Base-by-base conservation (phyloP, 1,140 invertebrate genomes). In the Daktulosphaira vitifoliae region DNA sequence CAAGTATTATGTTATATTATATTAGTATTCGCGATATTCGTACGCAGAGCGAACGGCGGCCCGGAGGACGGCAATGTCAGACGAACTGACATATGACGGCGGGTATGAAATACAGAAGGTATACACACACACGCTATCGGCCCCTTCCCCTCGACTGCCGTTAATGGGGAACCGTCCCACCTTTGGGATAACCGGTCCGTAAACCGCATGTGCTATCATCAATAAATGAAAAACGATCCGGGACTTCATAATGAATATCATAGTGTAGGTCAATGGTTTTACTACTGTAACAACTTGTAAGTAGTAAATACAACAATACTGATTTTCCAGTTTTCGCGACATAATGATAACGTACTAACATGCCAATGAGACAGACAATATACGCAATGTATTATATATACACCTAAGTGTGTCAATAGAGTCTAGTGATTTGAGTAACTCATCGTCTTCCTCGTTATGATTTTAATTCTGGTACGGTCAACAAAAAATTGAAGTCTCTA, bases 191-290 rank as follows among this genome's bases (percentile, higher is more conserved):
- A 62, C 54, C 56, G 56, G 56, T 62, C 42, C 56, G 56, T 16
- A 8, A 37, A 37, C 5, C 13, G 0, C 38, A 20, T n/a, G 38
- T 5, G 16, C 44, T 38, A 11, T 42, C n/a, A n/a, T n/a, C 29
- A 33, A 33, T 33, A 11, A 42, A 54, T 18, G 52, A 54, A 39
- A 54, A 54, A 56, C 53, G 33, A 56, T 3, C 46, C 20, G 20
- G 22, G 20, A 53, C 33, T 53, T 15, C 18, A 38, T 53, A 53
- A 38, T 23, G 29, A 38, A 22, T 33, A 15, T 18, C 52, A 23
- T 59, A 38, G 54, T 59, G 25, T 59, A 59, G 54, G 54, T 56
- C 52, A 54, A 54, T 33, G 52, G 52, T 38, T 54, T 20, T 23
- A 20, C 8, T 20, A 18, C 11, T 6, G 29, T 11, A n/a, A 33